These are phyloP conservation scores for Drosophila buzzatii DNA, from an alignment of 2,888 invertebrate genomes.

Conservation along the genomic window DNA sequence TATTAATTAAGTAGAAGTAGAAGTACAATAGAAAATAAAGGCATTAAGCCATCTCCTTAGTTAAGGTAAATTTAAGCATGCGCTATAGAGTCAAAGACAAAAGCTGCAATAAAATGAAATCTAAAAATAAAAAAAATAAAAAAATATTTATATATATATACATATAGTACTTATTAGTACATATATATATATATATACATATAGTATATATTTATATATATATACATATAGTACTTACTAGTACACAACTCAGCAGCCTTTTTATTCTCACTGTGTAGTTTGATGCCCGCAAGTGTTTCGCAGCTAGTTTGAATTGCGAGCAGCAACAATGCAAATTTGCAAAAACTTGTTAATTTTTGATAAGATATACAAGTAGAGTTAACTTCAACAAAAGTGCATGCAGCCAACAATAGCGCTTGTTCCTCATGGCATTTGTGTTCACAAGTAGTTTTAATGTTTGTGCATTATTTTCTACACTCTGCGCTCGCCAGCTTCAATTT, in stretches of 20 bases:
- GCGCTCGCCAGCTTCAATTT: neutral
- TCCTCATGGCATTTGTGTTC: neutral
- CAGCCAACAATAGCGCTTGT: constrained; percentile 8
- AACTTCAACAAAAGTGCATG: constrained; percentile 58
- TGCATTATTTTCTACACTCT: neutral
- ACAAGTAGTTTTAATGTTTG: constrained; percentile 4
- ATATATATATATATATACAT: neutral
- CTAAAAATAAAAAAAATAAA: no score
- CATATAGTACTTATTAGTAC: neutral
- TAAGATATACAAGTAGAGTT: constrained; percentile 59
- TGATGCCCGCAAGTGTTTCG: constrained; percentile 14
- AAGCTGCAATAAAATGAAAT: no score
- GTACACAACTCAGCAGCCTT: neutral
- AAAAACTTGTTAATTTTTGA: constrained; percentile 69
- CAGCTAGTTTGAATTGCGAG: constrained; percentile 8
- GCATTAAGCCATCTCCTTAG: no score
- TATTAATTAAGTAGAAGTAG: no score
- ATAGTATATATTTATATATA: neutral
- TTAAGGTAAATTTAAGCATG: no score
- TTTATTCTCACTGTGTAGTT: neutral
- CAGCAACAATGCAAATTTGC: constrained; percentile 54
- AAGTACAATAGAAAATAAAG: no score
- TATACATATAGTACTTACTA: neutral
- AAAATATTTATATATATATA: neutral
- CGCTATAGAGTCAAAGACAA: no score